These are phyloP conservation scores for Tarsius wallacei DNA, from an alignment of 2,797 vertebrate genomes.

Conservation along the genomic window DNA sequence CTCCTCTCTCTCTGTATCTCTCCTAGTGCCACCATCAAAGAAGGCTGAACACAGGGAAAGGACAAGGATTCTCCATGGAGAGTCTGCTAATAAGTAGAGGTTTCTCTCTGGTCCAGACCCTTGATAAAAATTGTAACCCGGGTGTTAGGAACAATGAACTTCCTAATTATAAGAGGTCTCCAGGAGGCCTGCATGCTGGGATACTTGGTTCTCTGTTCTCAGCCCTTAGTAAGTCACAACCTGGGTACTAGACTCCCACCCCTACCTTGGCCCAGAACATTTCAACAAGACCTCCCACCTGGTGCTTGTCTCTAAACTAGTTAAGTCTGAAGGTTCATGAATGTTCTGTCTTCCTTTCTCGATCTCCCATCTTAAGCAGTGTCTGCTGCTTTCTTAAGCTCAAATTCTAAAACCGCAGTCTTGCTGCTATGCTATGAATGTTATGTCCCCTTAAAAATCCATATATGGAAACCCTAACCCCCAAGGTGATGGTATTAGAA, in stretches of 20 bases:
- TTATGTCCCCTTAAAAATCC: not conserved
- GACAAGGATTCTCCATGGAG: not conserved
- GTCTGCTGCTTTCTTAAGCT: slow-evolving; percentile 1
- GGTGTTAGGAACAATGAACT: not conserved
- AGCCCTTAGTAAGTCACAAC: not conserved
- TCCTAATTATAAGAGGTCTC: not conserved
- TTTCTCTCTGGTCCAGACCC: not conserved
- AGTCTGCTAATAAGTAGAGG: not conserved
- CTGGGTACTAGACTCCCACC: not conserved
- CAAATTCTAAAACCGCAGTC: slow-evolving; percentile 32
- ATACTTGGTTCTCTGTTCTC: not conserved
- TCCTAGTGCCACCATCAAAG: not conserved
- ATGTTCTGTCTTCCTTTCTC: not conserved
- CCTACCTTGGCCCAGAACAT: not conserved
- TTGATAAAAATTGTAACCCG: slow-evolving; percentile 21
- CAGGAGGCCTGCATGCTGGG: not conserved
- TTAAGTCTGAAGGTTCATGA: not conserved
- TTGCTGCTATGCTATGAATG: not conserved
- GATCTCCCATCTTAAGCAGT: not conserved
- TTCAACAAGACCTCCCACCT: not conserved
- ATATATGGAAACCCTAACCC: not conserved
- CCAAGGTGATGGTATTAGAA: not conserved
- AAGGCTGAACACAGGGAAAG: not conserved
- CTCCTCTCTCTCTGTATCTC: not conserved
- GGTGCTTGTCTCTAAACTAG: not conserved